Evolutionary conservation across 2,888 invertebrate genomes (phyloP).

Genomic region (Polydrusus tereticollis): DNA sequence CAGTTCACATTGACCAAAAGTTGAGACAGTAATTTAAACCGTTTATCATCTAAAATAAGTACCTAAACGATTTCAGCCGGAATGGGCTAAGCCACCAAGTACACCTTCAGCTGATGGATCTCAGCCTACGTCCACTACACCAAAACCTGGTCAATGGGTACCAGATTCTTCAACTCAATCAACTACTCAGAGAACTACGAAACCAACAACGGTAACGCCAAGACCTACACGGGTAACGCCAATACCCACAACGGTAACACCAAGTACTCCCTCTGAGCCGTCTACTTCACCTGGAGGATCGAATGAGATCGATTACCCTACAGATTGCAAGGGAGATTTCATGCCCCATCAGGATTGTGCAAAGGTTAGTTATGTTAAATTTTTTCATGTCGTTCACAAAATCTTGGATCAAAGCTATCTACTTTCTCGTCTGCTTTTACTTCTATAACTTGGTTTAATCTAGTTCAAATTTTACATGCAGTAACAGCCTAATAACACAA

Average conservation of each 20-base stretch:
- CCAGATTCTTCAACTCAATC: slow-evolving; percentile 52
- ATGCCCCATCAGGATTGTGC: slow-evolving; percentile 72
- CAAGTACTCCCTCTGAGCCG: slow-evolving; percentile 33
- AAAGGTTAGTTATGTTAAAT: slow-evolving; percentile 67
- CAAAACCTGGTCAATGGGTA: slow-evolving; percentile 59
- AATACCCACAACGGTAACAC: slow-evolving; percentile 46
- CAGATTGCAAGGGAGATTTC: slow-evolving; percentile 72
- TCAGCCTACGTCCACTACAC: slow-evolving; percentile 54
- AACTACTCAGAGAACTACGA: slow-evolving; percentile 49
- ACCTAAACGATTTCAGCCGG: slow-evolving; percentile 71
- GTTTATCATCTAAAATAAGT: slow-evolving; percentile 10
- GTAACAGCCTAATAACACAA: too few species aligned
- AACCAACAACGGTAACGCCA: slow-evolving; percentile 43
- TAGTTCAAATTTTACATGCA: too few species aligned
- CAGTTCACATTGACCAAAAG: too few species aligned
- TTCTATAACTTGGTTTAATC: too few species aligned
- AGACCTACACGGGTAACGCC: slow-evolving; percentile 51
- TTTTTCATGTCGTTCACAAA: too few species aligned
- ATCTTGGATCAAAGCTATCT: too few species aligned
- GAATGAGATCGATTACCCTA: slow-evolving; percentile 56
- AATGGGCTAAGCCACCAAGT: slow-evolving; percentile 85
- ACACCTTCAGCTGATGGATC: slow-evolving; percentile 69
- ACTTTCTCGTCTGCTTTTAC: too few species aligned
- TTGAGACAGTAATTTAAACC: too few species aligned
- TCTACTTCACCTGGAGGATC: slow-evolving; percentile 40